Base-by-base conservation (phyloP, 2,888 invertebrate genomes). In the Xestoiulus laeticollis region DNA sequence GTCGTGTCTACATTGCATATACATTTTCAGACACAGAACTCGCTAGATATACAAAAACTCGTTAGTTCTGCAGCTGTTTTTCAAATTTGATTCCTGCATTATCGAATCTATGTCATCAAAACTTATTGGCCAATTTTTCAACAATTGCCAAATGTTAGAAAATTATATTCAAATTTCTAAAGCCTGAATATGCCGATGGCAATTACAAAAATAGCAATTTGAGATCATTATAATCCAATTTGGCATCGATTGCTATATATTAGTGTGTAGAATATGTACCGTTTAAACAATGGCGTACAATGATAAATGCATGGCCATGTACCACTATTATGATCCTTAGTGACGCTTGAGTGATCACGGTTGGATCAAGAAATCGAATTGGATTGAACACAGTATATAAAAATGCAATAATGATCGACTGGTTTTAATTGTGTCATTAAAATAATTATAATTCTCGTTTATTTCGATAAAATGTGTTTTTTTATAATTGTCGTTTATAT, bases 361-460 rank as follows among this genome's bases (percentile, higher is more conserved):
- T 10, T n/a, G 22, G 22, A 8, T 68, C 26, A 10, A 22, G 10
- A 68, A 26, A 6, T 22, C 68, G 26, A 68, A 68, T 26, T 22
- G 26, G 26, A 68, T 22, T 68, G 26, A 8, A 68, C 2, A 68
- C 38, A 38, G 6, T 38, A 8, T 68, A 26, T n/a, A 26, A 26
- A 68, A 22, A 68, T 10, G n/a, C 68, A 22, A 26, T 68, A 68
- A 68, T 26, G 68, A 68, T 68, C 68, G 68, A 68, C 68, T n/a
- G 68, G 12, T 68, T 68, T 26, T 68, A 68, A 68, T 68, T 68
- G 68, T 68, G 68, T 12, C 68, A 68, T 68, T 68, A 68, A 68
- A 68, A 26, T 68, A 68, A 68, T 68, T 68, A 68, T 68, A 68
- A 22, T 68, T 26, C 68, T 10, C 22, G n/a, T 68, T 68, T 68